Percentiles rank a stretch among this genome's conserved stretches.
Conservation (phyloP, 2,797 vertebrate genomes). For the Hylomyscus alleni region DNA sequence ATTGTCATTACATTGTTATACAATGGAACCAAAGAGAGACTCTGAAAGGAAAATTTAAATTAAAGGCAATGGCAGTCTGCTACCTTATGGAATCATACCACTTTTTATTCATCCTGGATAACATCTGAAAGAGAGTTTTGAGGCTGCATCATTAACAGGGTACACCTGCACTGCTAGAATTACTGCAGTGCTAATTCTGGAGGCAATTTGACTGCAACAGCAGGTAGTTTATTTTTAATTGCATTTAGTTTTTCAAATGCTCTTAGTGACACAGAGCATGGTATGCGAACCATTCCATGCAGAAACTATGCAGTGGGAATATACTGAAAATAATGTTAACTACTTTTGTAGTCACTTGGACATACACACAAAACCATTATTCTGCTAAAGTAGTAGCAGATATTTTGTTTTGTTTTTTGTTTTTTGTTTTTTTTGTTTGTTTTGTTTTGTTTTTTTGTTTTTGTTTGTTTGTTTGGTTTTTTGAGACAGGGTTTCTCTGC, state of each 20-base stretch:
- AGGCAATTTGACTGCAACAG: conserved; percentile 66
- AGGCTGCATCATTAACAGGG: conserved; percentile 23
- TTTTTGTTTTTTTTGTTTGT: no score
- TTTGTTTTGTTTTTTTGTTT: no score
- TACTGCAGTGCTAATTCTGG: conserved; percentile 46
- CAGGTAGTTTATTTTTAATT: conserved; percentile 76
- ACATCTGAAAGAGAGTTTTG: conserved; percentile 14
- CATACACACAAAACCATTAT: conserved; percentile 35
- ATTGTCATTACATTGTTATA: neutral
- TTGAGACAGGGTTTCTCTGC: no score
- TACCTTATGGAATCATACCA: neutral
- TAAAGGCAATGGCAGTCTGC: neutral
- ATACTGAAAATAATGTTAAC: conserved; percentile 40
- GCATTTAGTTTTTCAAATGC: conserved; percentile 63
- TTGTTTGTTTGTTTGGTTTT: no score
- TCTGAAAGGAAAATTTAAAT: conserved; percentile 61
- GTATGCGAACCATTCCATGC: neutral
- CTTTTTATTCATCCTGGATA: conserved; percentile 11
- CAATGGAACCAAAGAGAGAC: neutral
- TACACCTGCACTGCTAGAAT: conserved; percentile 70
- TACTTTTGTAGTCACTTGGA: neutral
- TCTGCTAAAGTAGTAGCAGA: conserved; percentile 27
- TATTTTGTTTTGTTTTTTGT: no score
- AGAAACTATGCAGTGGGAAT: conserved; percentile 21
- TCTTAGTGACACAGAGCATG: conserved; percentile 58